phyloP scores from a whole-genome alignment of 2,113 vertebrate genomes.

The Struthidea cinerea region DNA sequence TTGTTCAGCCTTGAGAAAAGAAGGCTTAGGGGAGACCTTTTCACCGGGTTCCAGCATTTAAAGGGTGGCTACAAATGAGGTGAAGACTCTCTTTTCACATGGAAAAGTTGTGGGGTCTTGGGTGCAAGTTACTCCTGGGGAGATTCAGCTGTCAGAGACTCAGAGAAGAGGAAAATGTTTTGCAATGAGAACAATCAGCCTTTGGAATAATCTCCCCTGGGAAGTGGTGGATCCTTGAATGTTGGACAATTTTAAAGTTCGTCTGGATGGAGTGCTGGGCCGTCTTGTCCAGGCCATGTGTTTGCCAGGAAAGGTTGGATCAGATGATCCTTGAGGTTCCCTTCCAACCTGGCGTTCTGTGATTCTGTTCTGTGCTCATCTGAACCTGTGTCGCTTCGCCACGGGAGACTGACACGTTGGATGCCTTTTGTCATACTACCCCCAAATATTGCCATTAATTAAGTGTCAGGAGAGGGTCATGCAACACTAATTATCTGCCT shows the following conservation, averaged over 20 bases:
- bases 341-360: not conserved
- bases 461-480: not conserved
- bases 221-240: not conserved
- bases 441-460: not conserved
- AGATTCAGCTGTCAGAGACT: not conserved
- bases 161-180: not conserved
- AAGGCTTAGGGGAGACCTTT: not conserved
- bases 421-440: not conserved
- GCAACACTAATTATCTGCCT: not conserved
- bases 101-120: not conserved
- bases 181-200: not conserved
- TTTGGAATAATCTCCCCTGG: not conserved
- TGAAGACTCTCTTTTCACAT: not conserved
- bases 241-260: not conserved
- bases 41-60: not conserved
- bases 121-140: not conserved
- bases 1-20: not conserved
- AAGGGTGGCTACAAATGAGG: not conserved
- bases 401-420: rapidly evolving
- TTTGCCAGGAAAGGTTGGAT: not conserved
- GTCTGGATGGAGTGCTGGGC: not conserved
- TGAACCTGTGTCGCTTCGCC: not conserved
- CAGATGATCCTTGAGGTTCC: not conserved
- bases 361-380: not conserved
- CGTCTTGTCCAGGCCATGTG: not conserved